phyloP scores from a whole-genome alignment of 2,113 vertebrate species.

The Heterochromis multidens region DNA sequence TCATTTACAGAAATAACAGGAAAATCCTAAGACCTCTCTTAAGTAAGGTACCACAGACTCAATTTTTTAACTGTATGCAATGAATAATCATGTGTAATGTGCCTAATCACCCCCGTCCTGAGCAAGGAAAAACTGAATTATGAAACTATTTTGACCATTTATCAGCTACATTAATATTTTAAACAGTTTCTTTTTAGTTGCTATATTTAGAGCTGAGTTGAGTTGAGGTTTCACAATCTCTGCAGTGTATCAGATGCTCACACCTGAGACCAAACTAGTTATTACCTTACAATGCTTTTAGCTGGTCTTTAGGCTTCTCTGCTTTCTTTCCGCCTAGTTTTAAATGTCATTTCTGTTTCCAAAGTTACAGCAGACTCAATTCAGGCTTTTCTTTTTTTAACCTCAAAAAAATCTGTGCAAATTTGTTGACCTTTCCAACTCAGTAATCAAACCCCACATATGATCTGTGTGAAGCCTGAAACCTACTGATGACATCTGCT shows the following conservation, averaged over 20 bases:
- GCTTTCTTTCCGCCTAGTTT: background rate
- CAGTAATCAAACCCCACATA: background rate
- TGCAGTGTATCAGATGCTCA: background rate
- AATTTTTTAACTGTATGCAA: no score
- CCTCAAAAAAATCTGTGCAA: accelerated
- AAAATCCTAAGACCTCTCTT: no score
- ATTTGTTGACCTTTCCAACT: background rate
- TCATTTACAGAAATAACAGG: no score
- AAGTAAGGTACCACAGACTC: no score
- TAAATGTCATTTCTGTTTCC: background rate
- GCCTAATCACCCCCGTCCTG: no score
- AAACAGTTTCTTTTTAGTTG: no score
- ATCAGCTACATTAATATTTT: no score
- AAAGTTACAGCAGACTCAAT: background rate
- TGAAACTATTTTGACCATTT: no score
- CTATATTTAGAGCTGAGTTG: background rate
- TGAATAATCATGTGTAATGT: no score
- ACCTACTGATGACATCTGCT: background rate
- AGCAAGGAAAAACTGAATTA: no score
- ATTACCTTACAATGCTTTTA: background rate
- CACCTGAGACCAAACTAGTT: background rate
- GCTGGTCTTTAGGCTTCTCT: background rate
- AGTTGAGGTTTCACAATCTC: background rate
- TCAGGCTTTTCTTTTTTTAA: background rate
- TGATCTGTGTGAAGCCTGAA: background rate